These are phyloP conservation scores for Agrilus cyanescens DNA, from an alignment of 2,888 invertebrate genomes.

Conservation along the genomic window DNA sequence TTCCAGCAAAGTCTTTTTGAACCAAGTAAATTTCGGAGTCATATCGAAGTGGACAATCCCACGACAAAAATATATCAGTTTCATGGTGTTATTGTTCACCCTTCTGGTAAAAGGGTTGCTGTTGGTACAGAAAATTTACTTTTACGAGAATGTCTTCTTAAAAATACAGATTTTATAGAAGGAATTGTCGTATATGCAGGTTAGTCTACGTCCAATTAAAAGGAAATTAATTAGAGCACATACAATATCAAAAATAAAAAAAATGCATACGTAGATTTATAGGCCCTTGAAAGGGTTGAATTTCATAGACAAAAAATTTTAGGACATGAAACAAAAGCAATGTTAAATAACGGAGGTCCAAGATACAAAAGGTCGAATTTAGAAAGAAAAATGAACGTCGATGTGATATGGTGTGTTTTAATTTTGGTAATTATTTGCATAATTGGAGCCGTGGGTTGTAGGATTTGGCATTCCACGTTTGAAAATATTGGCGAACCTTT, in stretches of 20 bases:
- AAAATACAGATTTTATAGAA: constrained; percentile 94
- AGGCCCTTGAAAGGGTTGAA: too few species aligned
- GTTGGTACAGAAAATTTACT: constrained; percentile 83
- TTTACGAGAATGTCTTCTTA: constrained; percentile 84
- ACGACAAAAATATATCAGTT: constrained; percentile 94
- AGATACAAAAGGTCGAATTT: constrained; percentile 85
- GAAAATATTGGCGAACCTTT: constrained; percentile 50
- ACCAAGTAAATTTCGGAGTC: constrained; percentile 69
- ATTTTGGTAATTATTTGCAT: constrained; percentile 81
- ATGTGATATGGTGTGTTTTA: constrained; percentile 93
- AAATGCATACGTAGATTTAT: neutral
- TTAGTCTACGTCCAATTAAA: constrained; percentile 22
- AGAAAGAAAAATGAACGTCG: constrained; percentile 89
- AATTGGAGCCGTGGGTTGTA: constrained; percentile 83
- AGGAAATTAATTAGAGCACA: neutral
- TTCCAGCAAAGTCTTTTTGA: constrained; percentile 59
- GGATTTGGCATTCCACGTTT: constrained; percentile 66
- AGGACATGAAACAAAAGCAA: constrained; percentile 95
- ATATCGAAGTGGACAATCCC: constrained; percentile 86
- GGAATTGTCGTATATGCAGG: constrained; percentile 94
- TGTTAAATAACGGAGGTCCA: constrained; percentile 94
- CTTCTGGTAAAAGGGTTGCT: constrained; percentile 65
- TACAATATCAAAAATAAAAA: too few species aligned
- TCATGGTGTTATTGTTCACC: constrained; percentile 77
- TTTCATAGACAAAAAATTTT: constrained; percentile 14